Percentiles rank a stretch among this genome's conserved stretches.
Evolutionary conservation across 1,140 invertebrate species (phyloP).

Genomic region (Conopomorpha cramerella): DNA sequence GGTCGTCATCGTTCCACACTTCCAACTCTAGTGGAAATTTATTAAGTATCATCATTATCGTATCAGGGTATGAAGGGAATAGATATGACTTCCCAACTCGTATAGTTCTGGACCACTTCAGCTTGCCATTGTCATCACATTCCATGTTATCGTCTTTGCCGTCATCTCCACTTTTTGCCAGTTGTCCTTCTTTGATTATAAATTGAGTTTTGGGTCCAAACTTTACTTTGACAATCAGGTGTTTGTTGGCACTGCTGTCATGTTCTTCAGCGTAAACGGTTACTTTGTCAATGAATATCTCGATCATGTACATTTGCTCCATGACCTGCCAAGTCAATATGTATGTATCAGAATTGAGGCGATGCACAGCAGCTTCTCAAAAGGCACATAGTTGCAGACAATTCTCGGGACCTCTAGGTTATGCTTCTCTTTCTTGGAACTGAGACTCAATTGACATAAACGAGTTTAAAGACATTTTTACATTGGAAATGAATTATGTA

Average conservation of each 20-base stretch:
- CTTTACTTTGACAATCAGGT: constrained; percentile 40
- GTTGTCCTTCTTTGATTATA: constrained; percentile 42
- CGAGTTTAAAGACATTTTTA: too few relatives aligned
- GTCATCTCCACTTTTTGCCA: constrained; percentile 33
- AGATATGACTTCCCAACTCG: constrained; percentile 46
- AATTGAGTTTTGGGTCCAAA: constrained; percentile 50
- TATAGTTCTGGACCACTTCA: constrained; percentile 39
- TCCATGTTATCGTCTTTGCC: constrained; percentile 26
- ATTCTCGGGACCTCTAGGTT: too few relatives aligned
- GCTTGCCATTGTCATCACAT: constrained; percentile 11
- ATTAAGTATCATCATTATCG: constrained; percentile 29
- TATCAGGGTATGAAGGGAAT: constrained; percentile 46
- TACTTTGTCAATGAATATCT: constrained; percentile 51
- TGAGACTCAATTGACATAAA: too few relatives aligned
- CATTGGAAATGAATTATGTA: too few relatives aligned
- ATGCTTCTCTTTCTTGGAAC: too few relatives aligned
- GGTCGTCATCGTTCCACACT: constrained; percentile 45
- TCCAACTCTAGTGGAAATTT: constrained; percentile 47
- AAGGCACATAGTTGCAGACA: too few relatives aligned
- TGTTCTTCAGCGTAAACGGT: constrained; percentile 34
- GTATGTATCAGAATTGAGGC: constrained; percentile 34
- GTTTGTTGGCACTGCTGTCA: constrained; percentile 31
- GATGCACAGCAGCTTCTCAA: too few relatives aligned
- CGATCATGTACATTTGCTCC: constrained; percentile 55
- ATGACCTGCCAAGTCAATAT: constrained; percentile 48